These are phyloP conservation scores for Vombatus ursinus DNA, from an alignment of 2,113 vertebrate species.

Conservation along the genomic window DNA sequence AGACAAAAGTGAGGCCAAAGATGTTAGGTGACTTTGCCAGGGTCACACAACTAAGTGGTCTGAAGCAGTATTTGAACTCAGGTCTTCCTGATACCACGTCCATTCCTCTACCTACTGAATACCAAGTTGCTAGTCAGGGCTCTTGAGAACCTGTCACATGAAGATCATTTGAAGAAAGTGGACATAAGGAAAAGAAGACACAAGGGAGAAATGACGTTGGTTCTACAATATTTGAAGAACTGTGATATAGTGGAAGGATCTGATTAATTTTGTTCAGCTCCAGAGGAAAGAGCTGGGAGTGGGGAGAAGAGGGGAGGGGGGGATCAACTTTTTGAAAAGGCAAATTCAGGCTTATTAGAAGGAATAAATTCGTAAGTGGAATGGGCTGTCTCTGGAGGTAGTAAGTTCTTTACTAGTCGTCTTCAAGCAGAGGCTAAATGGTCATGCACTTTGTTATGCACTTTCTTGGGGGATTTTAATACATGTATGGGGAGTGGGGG, in stretches of 20 bases:
- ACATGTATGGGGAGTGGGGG: neutral
- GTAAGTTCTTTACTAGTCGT: neutral
- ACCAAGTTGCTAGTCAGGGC: neutral
- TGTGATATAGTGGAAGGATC: neutral
- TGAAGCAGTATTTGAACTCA: neutral
- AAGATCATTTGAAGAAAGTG: neutral
- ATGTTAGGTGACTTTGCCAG: too few species aligned
- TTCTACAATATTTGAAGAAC: neutral
- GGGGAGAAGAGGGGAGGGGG: too few species aligned
- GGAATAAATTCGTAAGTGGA: neutral
- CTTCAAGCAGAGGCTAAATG: neutral
- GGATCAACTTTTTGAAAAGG: neutral
- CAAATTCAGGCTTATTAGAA: neutral
- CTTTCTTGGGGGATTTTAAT: neutral
- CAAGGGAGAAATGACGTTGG: neutral
- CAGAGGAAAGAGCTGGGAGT: neutral
- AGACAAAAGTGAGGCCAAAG: neutral
- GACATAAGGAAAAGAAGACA: neutral
- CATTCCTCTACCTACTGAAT: neutral
- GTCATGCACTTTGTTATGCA: neutral
- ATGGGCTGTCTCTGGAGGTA: neutral
- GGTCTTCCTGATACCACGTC: neutral
- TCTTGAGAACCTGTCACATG: neutral
- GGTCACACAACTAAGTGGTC: neutral
- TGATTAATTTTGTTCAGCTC: neutral